Base-by-base conservation (phyloP, 53 echinoderm and acorn worm species). In the Astropecten irregularis region DNA sequence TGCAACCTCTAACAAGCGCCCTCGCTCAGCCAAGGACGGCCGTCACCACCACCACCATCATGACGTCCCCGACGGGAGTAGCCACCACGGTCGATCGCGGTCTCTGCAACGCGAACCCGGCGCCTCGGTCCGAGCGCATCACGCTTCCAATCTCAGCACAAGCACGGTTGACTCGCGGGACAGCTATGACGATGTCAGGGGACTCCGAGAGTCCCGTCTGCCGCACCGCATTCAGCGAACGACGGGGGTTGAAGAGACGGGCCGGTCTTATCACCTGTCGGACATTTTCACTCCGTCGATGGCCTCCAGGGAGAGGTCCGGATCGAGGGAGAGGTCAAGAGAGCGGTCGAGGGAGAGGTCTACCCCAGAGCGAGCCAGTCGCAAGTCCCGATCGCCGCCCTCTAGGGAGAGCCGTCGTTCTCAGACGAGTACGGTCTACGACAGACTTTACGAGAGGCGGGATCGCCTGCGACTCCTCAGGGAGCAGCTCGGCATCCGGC, bases 251-350 rank as follows among this genome's bases (percentile, higher is more conserved):
- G 86, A 89, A 16, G 69, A 84, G 16, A 88, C 90, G 8, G 93
- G 86, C 47, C 82, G 95, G 16, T 99, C 99, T 0, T 99, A 99
- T 71, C 99, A 99, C 77, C 77, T 99, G 88, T 99, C 99, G 8
- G 99, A 99, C 48, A 99, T 99, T 19, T 87, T 97, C 56, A 91
- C 96, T 27, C 91, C 94, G 2, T 71, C 85, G 2, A 25, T 62
- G 13, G 8, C 76, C 4, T 64, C 86, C 3, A 28, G 56, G 20
- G 48, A 66, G 20, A 65, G 52, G 40, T 60, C 83, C 14, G 28
- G 36, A 25, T 79, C 79, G 0, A 35, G 52, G 39, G 62, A 55
- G 25, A 65, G 40, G 23, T 50, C 66, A 3, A 59, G 69, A 56
- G 69, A 88, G 3, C 3, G 85, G 28, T 55, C 49, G 21, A 46